phyloP scores from a whole-genome alignment of 2,888 invertebrate genomes.

The Eueremaeus valkanovi region DNA sequence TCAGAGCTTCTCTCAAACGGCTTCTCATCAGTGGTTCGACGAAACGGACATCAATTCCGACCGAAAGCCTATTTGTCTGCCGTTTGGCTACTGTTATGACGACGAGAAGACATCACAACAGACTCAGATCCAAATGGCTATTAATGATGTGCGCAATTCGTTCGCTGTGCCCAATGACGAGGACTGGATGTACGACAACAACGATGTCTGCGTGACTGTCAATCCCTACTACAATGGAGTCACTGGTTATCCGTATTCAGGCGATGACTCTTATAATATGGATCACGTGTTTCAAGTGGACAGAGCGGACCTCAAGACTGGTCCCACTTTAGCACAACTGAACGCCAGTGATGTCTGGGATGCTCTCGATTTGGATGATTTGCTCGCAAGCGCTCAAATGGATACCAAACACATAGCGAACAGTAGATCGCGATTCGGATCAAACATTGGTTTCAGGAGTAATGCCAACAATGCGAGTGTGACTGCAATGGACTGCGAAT shows the following conservation, averaged over 20 bases:
- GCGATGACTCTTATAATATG: not conserved
- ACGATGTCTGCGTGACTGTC: not conserved
- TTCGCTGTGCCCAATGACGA: not conserved
- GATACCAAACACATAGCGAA: not conserved
- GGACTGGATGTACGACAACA: constrained; percentile 4
- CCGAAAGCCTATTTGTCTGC: constrained; percentile 9
- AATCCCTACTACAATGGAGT: constrained; percentile 35
- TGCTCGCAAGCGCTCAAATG: constrained; percentile 31
- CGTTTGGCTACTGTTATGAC: constrained; percentile 30
- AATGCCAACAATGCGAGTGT: not conserved
- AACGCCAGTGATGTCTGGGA: constrained; percentile 68
- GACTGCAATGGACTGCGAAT: not conserved
- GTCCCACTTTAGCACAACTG: constrained; percentile 74
- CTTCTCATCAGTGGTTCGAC: not conserved
- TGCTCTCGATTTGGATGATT: constrained; percentile 38
- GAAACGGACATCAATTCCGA: not conserved
- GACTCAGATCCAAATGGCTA: not conserved
- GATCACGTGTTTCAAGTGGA: constrained; percentile 42
- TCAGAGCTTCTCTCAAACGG: not conserved
- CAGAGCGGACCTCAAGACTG: constrained; percentile 45
- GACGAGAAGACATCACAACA: not conserved
- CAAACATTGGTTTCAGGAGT: not conserved
- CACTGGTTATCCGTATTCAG: constrained; percentile 9
- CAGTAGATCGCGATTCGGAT: not conserved
- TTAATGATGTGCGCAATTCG: not conserved